Conservation (phyloP, 2,888 invertebrate genomes). For the Hedya salicella region DNA sequence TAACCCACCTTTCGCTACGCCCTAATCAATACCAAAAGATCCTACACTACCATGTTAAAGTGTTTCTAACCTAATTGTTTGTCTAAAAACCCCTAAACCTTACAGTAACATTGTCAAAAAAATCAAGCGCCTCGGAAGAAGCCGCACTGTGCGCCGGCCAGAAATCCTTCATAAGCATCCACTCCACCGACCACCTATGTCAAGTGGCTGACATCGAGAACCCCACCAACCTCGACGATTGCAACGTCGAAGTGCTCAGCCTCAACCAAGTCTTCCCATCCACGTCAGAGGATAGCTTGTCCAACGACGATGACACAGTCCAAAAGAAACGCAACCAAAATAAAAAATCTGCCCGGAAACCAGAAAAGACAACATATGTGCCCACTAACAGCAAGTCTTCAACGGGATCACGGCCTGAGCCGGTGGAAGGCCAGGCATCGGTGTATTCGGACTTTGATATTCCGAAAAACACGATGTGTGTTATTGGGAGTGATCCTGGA, state of each 20-base stretch:
- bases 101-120: conserved; percentile 78
- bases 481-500: conserved; percentile 79
- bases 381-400: conserved; percentile 79
- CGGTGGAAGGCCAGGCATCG: conserved; percentile 63
- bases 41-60: too few species aligned
- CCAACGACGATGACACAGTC: conserved; percentile 72
- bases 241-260: conserved; percentile 77
- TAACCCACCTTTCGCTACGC: too few species aligned
- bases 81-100: conserved; percentile 38
- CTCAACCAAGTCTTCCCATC: conserved; percentile 79
- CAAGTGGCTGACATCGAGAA: conserved; percentile 67
- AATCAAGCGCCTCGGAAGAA: conserved; percentile 63
- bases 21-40: too few species aligned
- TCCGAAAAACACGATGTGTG: conserved; percentile 77
- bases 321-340: conserved; percentile 57
- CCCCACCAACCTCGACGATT: conserved; percentile 66
- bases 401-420: conserved; percentile 68
- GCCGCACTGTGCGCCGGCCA: conserved; percentile 65
- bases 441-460: conserved; percentile 76
- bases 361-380: conserved; percentile 63
- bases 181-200: conserved; percentile 79
- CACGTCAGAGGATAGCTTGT: conserved; percentile 79
- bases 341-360: conserved; percentile 59
- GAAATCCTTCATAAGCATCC: conserved; percentile 80
- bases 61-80: too few species aligned